Percentiles rank a stretch among this genome's conserved stretches.
phyloP scores from a whole-genome alignment of 2,888 invertebrate species.

The Sipunculus nudus region DNA sequence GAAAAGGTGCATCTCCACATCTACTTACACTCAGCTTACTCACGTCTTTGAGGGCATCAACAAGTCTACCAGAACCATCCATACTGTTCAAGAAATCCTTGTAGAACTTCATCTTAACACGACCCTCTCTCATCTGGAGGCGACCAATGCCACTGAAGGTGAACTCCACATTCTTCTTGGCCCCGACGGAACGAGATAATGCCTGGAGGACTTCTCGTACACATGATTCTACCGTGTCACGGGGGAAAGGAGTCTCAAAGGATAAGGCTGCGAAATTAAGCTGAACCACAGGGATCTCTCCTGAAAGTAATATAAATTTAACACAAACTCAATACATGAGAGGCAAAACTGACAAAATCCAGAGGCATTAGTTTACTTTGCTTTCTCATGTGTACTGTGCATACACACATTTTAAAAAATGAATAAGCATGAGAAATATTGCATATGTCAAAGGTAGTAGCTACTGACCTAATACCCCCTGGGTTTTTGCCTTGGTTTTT shows the following conservation, averaged over 20 bases:
- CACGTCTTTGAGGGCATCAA: slow-evolving; percentile 65
- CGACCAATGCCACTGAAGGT: slow-evolving; percentile 63
- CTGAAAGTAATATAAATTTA: slow-evolving; percentile 43
- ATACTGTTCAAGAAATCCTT: slow-evolving; percentile 65
- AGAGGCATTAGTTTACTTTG: too few relatives aligned
- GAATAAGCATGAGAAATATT: too few relatives aligned
- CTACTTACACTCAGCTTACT: slow-evolving; percentile 29
- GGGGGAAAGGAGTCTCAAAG: slow-evolving; percentile 61
- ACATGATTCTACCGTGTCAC: slow-evolving; percentile 64
- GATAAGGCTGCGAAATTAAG: slow-evolving; percentile 64
- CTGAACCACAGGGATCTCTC: slow-evolving; percentile 63
- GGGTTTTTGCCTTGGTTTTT: too few relatives aligned
- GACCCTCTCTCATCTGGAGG: slow-evolving; percentile 58
- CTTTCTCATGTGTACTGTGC: too few relatives aligned
- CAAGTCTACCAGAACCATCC: slow-evolving; percentile 62
- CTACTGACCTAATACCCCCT: too few relatives aligned
- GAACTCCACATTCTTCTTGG: slow-evolving; percentile 62
- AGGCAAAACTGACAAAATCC: too few relatives aligned
- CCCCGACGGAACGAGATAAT: slow-evolving; percentile 54
- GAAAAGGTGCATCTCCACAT: too few relatives aligned
- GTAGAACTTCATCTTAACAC: slow-evolving; percentile 66
- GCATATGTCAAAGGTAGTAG: too few relatives aligned
- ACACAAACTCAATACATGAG: too few relatives aligned
- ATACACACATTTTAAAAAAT: too few relatives aligned
- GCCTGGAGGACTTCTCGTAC: slow-evolving; percentile 63